Base-by-base conservation (phyloP, 2,888 invertebrate genomes). In the Dynastes tityus region DNA sequence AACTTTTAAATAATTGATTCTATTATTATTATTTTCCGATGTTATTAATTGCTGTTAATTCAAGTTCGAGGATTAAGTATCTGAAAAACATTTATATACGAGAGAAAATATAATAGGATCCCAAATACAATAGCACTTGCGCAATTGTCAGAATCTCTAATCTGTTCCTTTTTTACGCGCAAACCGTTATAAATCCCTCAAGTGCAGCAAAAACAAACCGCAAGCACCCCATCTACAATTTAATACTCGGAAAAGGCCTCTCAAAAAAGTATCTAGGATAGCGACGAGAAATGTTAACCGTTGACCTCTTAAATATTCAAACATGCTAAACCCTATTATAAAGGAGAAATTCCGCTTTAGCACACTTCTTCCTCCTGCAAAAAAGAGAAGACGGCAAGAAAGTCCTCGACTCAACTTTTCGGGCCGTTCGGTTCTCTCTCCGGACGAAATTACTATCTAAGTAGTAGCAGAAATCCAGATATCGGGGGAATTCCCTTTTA, bases 281-380 rank as follows among this genome's bases (percentile, higher is more conserved):
- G 63, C 63, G 29, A 45, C 32, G 32, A 71, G 58, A 61, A 61
- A 74, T 13, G 73, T 61, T 61, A 61, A 74, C 73, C 45, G n/a
- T 61, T 27, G 61, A 61, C 73, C 73, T 22, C n/a, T 74, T 74
- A 74, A 74, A 74, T 74, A 74, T 74, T 74, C 73, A 74, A 68
- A 53, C 51, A 29, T 61, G 73, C 73, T 16, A 74, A 74, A 74
- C 73, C 61, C 40, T 45, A 74, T 74, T 74, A 74, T 22, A 58
- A 61, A 74, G 61, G 73, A 74, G 73, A 45, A 61, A 63, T 74
- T 74, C 73, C 45, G 73, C 55, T 74, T 74, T 74, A 61, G 61
- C 63, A 61, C 73, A 61, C n/a, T 29, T 51, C 63, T 22, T 37
- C 11, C 2, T 16, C 40, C 65, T 32, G 3, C 49, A 58, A 61